phyloP scores from a whole-genome alignment of 53 echinoderm and acorn worm genomes.

The Mesocentrotus franciscanus region DNA sequence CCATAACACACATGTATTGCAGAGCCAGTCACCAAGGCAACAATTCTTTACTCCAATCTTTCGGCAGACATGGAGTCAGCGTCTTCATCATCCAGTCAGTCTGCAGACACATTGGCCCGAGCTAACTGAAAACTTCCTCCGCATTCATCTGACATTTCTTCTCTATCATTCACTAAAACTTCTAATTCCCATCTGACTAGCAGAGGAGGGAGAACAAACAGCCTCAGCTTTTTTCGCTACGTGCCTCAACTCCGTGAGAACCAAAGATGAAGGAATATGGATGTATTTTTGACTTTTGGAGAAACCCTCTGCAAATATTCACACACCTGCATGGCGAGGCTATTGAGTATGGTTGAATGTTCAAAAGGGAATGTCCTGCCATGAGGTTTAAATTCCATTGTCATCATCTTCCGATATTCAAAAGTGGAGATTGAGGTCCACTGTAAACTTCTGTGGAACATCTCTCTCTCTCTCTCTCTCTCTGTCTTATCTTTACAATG shows the following conservation, averaged over 20 bases:
- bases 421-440: neutral
- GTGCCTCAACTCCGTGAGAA: conserved; percentile 14
- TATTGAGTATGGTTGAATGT: neutral
- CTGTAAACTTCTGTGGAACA: neutral
- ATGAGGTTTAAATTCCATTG: neutral
- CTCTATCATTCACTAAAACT: conserved; percentile 1
- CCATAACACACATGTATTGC: neutral
- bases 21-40: neutral
- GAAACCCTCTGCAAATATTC: conserved; percentile 17
- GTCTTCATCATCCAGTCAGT: neutral
- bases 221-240: neutral
- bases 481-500: neutral
- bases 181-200: conserved; percentile 36
- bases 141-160: neutral
- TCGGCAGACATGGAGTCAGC: conserved; percentile 26
- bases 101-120: neutral
- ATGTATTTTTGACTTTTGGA: neutral
- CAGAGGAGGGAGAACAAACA: conserved; percentile 28
- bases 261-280: neutral
- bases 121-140: conserved; percentile 33
- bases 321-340: conserved; percentile 28
- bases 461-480: neutral
- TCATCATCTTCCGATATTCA: neutral
- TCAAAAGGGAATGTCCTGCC: neutral
- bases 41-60: neutral